Base-by-base conservation (phyloP, 2,113 vertebrate species). In the Monopterus albus region DNA sequence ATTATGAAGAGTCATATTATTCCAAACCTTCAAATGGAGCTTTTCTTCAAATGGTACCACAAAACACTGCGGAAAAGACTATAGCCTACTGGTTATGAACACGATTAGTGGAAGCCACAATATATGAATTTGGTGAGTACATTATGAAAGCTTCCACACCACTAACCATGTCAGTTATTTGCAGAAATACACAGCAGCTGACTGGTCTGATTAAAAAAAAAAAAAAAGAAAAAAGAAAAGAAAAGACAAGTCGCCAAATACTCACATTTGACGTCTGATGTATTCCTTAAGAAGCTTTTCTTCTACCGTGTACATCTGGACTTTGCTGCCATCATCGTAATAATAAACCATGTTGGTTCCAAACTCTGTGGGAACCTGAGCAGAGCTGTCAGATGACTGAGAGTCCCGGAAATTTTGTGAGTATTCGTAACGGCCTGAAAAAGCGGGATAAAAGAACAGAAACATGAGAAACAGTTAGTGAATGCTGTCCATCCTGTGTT, bases 181-280 rank as follows among this genome's bases (percentile, higher is more conserved):
- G n/a, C n/a, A n/a, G n/a, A n/a, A n/a, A n/a, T n/a, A n/a, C 29
- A 31, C 29, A 7, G 29, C 29, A 31, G 29, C 7, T 8, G 3
- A 7, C 6, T 8, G 9, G 29, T 2, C 10, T 33, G 13, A 36
- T 53, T 51, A 23, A 6, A 13, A 2, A 14, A 28, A 23, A 1
- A 29, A 5, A 12, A 33, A 17, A 6, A 13, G 2, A 14, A 28
- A 23, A 1, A 29, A 5, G 7, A 33, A 17, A n/a, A 12, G 6
- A 8, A 46, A 40, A 35, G 20, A 1, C 28, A n/a, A 58, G 11
- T 1, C 9, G 14, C 14, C 6, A 35, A 40, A 47, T 1, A 53
- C 96, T 95, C 91, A 99, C 98, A 99, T 98, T 84, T 99, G 98
- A 8, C 96, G 95, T 81, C 95, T 98, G 84, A 99, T 96, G 51